Base-by-base conservation (phyloP, 2,888 invertebrate genomes). In the Eulithis prunata region DNA sequence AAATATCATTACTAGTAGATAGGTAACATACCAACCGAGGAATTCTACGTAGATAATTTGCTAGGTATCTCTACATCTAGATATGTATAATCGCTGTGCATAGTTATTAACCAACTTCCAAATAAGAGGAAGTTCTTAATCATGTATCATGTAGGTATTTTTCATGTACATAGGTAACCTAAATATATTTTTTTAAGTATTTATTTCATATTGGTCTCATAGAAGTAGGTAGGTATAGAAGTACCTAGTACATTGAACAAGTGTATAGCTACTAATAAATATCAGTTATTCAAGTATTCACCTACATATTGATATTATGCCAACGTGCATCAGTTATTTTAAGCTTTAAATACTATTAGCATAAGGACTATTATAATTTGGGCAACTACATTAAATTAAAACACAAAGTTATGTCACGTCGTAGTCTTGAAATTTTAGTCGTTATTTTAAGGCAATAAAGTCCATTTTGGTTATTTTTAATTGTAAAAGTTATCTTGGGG, bases 281-380 rank as follows among this genome's bases (percentile, higher is more conserved):
- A 58, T 58, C 51, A 51, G 21, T 51, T 41, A 58, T 51, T 51
- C 57, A 63, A 63, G 63, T 57, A 57, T 64, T 64, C 59, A 55
- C 64, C 59, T 36, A 64, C 59, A 59, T 64, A 57, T 47, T 45
- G 53, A 11, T 49, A 54, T n/a, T 10, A 12, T 32, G 43, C 64
- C 59, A 59, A 57, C 38, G 49, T 64, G 49, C 4, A 47, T 59
- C 64, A 11, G 60, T 36, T 56, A 36, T 11, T 43, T 10, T 11
- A 43, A 43, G 6, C 43, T 11, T 12, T 43, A 43, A 11, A 11
- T 43, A 0, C 12, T 10, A 43, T 21, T 7, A 11, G n/a, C 54
- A 59, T 43, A 59, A 45, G 45, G 21, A n/a, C 12, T 8, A 38
- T 4, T 43, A 28, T 13, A 38, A 8, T 55, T 45, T 45, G n/a